phyloP scores from a whole-genome alignment of 2,797 vertebrate genomes.

The Peromyscus melanophrys region DNA sequence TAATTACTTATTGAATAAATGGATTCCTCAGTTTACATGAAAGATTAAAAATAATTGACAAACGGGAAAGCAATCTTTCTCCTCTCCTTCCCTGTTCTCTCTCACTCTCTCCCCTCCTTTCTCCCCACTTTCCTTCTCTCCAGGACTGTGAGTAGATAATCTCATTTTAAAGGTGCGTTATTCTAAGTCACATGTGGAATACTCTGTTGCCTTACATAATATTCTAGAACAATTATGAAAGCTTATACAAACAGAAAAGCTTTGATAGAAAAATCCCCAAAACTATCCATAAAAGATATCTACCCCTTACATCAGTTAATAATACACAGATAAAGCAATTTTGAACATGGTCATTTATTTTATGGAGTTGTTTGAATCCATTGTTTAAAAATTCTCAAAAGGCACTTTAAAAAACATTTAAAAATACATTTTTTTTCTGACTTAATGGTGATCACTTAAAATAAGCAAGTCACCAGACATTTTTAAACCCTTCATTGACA shows the following conservation, averaged over 20 bases:
- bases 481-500: slow-evolving; percentile 81
- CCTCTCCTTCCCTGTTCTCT: not conserved
- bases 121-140: not conserved
- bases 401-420: slow-evolving; percentile 89
- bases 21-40: not conserved
- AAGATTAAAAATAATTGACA: slow-evolving; percentile 15
- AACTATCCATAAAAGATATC: slow-evolving; percentile 20
- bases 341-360: slow-evolving; percentile 87
- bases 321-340: slow-evolving; percentile 85
- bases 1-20: slow-evolving; percentile 36
- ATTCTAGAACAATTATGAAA: slow-evolving; percentile 57
- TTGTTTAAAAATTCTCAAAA: slow-evolving; percentile 89
- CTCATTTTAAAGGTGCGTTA: slow-evolving; percentile 25
- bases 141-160: not conserved
- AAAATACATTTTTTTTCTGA: slow-evolving; percentile 86
- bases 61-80: not conserved
- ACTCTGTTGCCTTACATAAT: slow-evolving; percentile 59
- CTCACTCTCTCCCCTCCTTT: not conserved
- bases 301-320: slow-evolving; percentile 51
- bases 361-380: slow-evolving; percentile 87
- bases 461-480: slow-evolving; percentile 86
- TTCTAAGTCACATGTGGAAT: slow-evolving; percentile 39
- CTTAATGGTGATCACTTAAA: slow-evolving; percentile 87
- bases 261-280: not conserved
- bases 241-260: slow-evolving; percentile 14